Percentiles rank a stretch among this genome's conserved stretches.
phyloP scores from a whole-genome alignment of 2,113 vertebrate genomes.

The Toxotes chatareus region DNA sequence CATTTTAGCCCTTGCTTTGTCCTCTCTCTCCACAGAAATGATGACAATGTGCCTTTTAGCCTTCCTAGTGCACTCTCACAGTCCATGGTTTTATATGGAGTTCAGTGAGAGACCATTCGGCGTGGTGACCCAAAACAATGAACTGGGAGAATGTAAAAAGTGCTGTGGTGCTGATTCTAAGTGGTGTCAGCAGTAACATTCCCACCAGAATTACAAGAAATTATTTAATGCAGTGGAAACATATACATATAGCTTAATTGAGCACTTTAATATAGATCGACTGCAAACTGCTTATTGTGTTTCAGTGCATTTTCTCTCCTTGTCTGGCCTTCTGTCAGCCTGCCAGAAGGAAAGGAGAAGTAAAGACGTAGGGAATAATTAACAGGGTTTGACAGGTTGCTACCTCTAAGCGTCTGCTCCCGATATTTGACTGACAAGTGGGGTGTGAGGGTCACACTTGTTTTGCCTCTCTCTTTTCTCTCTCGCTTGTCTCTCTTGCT shows the following conservation, averaged over 20 bases:
- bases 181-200: no score
- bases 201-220: no score
- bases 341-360: slow-evolving; percentile 30
- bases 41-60: not conserved
- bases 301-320: slow-evolving; percentile 21
- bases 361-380: slow-evolving; percentile 63
- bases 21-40: not conserved
- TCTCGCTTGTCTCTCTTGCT: slow-evolving; percentile 1
- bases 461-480: slow-evolving; percentile 26
- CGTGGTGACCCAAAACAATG: no score
- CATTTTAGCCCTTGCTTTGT: not conserved
- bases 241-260: no score
- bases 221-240: no score
- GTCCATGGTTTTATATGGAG: no score
- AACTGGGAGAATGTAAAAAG: no score
- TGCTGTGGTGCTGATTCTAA: no score
- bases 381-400: slow-evolving; percentile 56
- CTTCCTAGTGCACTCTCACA: no score
- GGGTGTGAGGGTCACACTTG: slow-evolving; percentile 38
- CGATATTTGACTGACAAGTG: slow-evolving; percentile 60
- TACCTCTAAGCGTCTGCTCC: slow-evolving; percentile 39
- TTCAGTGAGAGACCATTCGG: no score
- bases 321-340: slow-evolving; percentile 32
- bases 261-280: slow-evolving; percentile 5
- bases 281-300: slow-evolving; percentile 20